phyloP scores from a whole-genome alignment of 2,113 vertebrate genomes.

The Hippocampus barbouri region DNA sequence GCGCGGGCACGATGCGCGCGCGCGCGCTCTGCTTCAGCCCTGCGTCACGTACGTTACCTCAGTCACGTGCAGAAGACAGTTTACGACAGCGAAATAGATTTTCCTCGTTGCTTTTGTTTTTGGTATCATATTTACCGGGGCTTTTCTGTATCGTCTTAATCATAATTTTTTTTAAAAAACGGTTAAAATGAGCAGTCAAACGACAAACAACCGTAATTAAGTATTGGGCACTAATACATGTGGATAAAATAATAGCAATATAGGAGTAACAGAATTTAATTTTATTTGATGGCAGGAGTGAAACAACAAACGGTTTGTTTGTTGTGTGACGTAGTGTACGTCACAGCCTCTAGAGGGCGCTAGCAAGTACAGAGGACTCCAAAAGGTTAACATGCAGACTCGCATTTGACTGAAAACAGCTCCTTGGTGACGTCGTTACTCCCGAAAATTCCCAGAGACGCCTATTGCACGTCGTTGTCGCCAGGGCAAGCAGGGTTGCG shows the following conservation, averaged over 20 bases:
- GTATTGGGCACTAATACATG: too few species aligned
- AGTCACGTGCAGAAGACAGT: conserved; percentile 27
- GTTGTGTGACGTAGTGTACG: background rate
- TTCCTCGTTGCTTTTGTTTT: background rate
- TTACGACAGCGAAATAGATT: too few species aligned
- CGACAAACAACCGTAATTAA: background rate
- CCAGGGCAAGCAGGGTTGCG: background rate
- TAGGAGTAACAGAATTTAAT: too few species aligned
- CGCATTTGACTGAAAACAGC: background rate
- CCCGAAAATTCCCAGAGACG: background rate
- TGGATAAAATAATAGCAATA: too few species aligned
- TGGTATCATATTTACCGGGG: background rate
- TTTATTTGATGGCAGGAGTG: background rate
- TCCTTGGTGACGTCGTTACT: background rate
- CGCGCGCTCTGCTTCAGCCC: conserved; percentile 15
- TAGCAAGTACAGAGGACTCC: background rate
- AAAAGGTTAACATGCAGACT: background rate
- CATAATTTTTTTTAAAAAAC: too few species aligned
- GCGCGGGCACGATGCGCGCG: background rate
- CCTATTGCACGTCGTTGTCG: background rate
- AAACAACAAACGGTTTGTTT: background rate
- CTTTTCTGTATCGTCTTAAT: background rate
- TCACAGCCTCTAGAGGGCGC: background rate
- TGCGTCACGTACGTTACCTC: conserved; percentile 26
- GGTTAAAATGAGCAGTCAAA: background rate